Conservation (phyloP, 37 sponge, comb jelly and placozoan species). For the Spongilla lacustris region DNA sequence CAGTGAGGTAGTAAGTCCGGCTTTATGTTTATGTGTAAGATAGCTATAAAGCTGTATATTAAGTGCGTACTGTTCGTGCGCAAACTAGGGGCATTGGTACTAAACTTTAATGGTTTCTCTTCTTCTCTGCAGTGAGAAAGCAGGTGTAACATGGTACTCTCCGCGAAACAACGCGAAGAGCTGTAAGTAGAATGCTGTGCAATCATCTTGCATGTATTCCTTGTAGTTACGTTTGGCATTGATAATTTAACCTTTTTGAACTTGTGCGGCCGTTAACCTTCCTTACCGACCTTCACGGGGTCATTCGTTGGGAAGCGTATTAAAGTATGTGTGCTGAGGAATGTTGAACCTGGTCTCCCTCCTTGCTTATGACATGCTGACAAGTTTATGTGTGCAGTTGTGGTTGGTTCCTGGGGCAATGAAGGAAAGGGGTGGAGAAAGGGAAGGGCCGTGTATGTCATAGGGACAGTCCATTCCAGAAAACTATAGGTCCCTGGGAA, state of each 20-base stretch:
- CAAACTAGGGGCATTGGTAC: background rate
- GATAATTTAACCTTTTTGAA: too few relatives aligned
- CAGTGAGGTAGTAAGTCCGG: background rate
- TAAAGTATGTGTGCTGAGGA: too few relatives aligned
- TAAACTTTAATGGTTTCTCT: background rate
- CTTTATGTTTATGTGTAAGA: background rate
- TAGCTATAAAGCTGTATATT: background rate
- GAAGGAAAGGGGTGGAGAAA: background rate
- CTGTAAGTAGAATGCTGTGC: slow-evolving; percentile 58
- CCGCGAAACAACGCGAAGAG: slow-evolving; percentile 80
- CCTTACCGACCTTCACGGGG: background rate
- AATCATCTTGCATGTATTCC: background rate
- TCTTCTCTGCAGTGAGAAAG: background rate
- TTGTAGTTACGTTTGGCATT: background rate
- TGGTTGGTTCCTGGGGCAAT: background rate
- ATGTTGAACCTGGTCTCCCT: background rate
- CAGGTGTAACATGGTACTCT: slow-evolving; percentile 70
- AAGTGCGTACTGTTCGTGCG: background rate
- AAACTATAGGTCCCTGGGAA: background rate
- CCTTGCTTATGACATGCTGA: background rate
- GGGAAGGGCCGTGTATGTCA: too few relatives aligned
- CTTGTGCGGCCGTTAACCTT: background rate
- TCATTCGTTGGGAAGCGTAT: too few relatives aligned
- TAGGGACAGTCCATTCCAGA: too few relatives aligned
- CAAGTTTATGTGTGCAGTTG: background rate